Evolutionary conservation across 2,113 vertebrate species (phyloP).

Genomic region (Apeltes quadracus): DNA sequence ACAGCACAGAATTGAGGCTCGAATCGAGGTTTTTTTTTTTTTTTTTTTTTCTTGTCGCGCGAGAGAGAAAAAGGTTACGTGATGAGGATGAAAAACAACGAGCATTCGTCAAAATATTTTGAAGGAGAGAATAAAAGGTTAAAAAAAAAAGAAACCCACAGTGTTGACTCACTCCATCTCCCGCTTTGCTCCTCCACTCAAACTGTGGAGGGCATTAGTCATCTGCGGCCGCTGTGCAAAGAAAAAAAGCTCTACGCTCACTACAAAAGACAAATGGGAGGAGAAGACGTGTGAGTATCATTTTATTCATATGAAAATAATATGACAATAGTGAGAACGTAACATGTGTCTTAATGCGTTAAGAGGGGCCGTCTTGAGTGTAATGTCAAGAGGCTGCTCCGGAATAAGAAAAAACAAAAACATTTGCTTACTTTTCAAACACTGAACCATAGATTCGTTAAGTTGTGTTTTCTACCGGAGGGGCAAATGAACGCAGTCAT

Average conservation of each 20-base stretch:
- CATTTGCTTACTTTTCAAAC: constrained; percentile 33
- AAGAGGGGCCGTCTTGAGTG: constrained; percentile 48
- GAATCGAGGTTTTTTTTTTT: neutral
- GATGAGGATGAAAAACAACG: constrained; percentile 6
- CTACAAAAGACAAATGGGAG: constrained; percentile 27
- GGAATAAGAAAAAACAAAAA: constrained; percentile 43
- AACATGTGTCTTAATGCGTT: constrained; percentile 60
- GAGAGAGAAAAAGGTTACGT: constrained; percentile 11
- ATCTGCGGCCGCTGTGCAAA: constrained; percentile 37
- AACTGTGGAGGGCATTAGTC: constrained; percentile 52
- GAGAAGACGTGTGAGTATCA: constrained; percentile 38
- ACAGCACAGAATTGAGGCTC: constrained; percentile 2
- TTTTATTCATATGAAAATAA: constrained; percentile 82
- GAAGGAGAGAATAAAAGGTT: constrained; percentile 1
- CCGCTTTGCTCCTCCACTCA: constrained; percentile 25
- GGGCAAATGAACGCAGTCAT: constrained; percentile 56
- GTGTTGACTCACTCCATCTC: constrained; percentile 37
- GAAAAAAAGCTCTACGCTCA: neutral
- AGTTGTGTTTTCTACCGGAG: constrained; percentile 32
- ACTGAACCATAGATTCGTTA: constrained; percentile 35
- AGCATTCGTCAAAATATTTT: constrained; percentile 33
- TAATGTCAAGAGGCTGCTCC: constrained; percentile 34
- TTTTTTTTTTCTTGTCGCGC: neutral
- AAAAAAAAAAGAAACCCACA: constrained; percentile 21
- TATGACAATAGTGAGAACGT: constrained; percentile 71